Base-by-base conservation (phyloP, 2,797 vertebrate species). In the Myotis myotis region DNA sequence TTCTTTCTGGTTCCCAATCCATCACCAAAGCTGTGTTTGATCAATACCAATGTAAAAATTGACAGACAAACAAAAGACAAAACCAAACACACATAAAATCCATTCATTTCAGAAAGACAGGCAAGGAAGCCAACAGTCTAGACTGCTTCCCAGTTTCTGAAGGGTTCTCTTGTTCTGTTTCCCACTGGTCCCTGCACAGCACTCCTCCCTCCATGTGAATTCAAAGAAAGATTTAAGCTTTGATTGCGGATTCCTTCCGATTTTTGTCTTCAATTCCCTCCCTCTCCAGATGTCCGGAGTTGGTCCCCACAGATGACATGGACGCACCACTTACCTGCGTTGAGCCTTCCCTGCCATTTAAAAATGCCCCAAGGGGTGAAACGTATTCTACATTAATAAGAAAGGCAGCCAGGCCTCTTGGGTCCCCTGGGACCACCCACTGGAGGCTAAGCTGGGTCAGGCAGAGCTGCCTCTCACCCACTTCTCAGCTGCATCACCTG, bases 401-500 rank as follows among this genome's bases (percentile, higher is more conserved):
- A 84, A 84, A 51, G 3, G 11, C 0, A 57, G 3, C 38, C 15
- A 8, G 23, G n/a, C 3, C 49, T 57, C 19, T 33, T 7, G 11
- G n/a, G 13, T 20, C 62, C 8, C 49, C 49, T 20, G 20, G n/a
- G 60, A 30, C 38, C 1, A 2, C 20, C 20, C 55, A 47, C 47
- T 23, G 8, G 12, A 38, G 17, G 25, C 79, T 3, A 5, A 55
- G 19, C 13, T 83, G 19, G 1, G 8, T 33, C 68, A 74, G 38
- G 38, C 41, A 60, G 53, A 74, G 44, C 13, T 60, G 22, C 3
- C 30, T 64, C 66, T n/a, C 10, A 36, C 3, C 68, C 6, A 5
- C 19, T 70, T 70, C 19, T 49, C 12, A 25, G 33, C 25, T 1
- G 0, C 10, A 68, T 20, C 5, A 0, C 0, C 1, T n/a, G 20